Percentiles rank a stretch among this genome's conserved stretches.
These are phyloP conservation scores for Formica selysi DNA, from an alignment of 1,140 invertebrate species.

Conservation along the genomic window DNA sequence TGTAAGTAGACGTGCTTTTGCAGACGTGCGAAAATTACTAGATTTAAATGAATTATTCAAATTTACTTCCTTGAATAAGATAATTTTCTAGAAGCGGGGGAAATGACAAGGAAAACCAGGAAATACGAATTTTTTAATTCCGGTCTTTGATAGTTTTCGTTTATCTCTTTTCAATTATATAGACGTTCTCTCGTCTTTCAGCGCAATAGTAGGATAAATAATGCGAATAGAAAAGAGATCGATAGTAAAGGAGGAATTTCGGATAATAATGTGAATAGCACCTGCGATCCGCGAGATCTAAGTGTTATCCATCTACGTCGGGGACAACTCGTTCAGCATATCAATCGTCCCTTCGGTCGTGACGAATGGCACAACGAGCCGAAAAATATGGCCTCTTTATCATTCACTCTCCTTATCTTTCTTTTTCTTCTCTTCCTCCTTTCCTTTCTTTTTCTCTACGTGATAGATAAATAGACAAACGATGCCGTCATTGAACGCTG, in stretches of 20 bases:
- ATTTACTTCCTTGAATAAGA: neutral
- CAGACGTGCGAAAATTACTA: neutral
- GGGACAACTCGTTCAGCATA: constrained; percentile 53
- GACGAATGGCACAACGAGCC: constrained; percentile 49
- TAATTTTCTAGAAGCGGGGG: neutral
- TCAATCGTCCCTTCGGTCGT: constrained; percentile 41
- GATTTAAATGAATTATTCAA: neutral
- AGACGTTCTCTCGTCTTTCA: neutral
- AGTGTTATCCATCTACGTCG: constrained; percentile 49
- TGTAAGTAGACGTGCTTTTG: neutral
- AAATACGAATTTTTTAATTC: neutral
- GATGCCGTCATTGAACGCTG: too few species aligned
- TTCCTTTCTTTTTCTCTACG: neutral
- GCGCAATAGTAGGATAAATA: constrained; percentile 26
- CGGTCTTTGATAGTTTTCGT: neutral
- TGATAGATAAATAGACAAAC: constrained; percentile 33
- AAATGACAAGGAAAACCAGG: too few species aligned
- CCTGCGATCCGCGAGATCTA: constrained; percentile 48
- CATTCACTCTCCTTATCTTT: neutral
- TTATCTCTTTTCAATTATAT: neutral
- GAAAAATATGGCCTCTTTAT: constrained; percentile 45
- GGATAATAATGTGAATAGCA: constrained; percentile 19
- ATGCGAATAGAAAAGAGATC: constrained; percentile 19
- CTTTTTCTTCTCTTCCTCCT: neutral
- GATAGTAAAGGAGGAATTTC: constrained; percentile 8